A percentile compares a stretch with the other conserved stretches of the same genome.
Evolutionary conservation across 2,797 vertebrate genomes (phyloP).

Genomic region (Ciconia nigra): DNA sequence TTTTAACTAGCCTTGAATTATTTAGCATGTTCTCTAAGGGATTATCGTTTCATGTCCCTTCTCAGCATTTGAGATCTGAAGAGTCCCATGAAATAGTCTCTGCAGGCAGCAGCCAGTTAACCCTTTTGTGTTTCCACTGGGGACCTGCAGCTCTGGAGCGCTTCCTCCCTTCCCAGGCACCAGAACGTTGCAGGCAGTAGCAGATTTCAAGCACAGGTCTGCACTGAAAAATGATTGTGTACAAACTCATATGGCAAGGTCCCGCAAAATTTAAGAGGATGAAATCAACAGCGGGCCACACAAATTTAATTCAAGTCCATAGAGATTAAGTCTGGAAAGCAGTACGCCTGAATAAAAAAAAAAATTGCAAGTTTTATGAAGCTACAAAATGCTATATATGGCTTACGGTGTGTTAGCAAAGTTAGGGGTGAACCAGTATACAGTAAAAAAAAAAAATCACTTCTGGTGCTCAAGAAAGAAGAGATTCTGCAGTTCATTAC

Average conservation of each 20-base stretch:
- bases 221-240: not conserved
- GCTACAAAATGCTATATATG: not conserved
- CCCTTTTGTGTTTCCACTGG: not conserved
- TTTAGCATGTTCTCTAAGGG: not conserved
- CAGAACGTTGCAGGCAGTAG: not conserved
- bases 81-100: not conserved
- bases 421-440: not conserved
- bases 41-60: not conserved
- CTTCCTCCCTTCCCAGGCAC: not conserved
- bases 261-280: not conserved
- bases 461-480: slow-evolving; percentile 4
- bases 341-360: not conserved
- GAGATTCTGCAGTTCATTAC: slow-evolving; percentile 40
- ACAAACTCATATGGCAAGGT: not conserved
- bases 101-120: not conserved
- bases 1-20: not conserved
- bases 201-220: not conserved
- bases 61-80: not conserved
- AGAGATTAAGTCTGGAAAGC: slow-evolving; percentile 10
- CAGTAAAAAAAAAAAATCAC: not conserved
- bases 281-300: not conserved
- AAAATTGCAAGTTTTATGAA: not conserved
- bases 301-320: not conserved
- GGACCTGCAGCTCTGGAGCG: not conserved
- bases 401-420: not conserved